Base-by-base conservation (phyloP, 2,797 vertebrate species). In the Melanotaenia maccullochi region DNA sequence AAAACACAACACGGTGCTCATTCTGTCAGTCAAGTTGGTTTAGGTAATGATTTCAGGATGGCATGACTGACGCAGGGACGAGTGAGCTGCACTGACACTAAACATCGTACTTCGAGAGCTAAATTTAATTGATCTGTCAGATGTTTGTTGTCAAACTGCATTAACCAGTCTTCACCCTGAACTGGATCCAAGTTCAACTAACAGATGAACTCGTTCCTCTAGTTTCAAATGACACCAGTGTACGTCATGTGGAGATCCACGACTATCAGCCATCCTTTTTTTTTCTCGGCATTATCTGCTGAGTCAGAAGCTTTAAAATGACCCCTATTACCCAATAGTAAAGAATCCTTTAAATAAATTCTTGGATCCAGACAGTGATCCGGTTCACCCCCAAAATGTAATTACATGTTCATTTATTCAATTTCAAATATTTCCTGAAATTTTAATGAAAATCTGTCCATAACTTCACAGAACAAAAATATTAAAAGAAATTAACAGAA, bases 1-100 rank as follows among this genome's bases (percentile, higher is more conserved):
- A 16, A 65, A 71, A 60, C 11, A 8, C 18, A 22, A 28, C 68
- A 58, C 16, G 8, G 22, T 1, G 72, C 35, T 47, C 5, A 2
- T 87, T 88, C 74, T 44, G 89, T 90, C 90, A 61, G 79, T 87
- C 90, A 75, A 73, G 87, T 90, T 25, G 6, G 9, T 62, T 47
- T 11, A 32, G 63, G 62, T 8, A 22, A 61, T 73, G 56, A 83
- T 76, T 75, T 44, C 22, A 22, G 28, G 32, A 73, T 60, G 68
- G 68, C 12, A n/a, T 20, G 32, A 33, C 66, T 12, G 66, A 79
- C 75, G 40, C 12, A 18, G 51, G 55, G 52, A 80, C 36, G 38
- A 76, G 54, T 9, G 22, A 12, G 25, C n/a, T 0, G 18, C 42
- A 0, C 42, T 51, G 40, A 32, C 14, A 5, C 0, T 1, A 52